A percentile compares a stretch with the other conserved stretches of the same genome.
Conservation (phyloP, 2,888 invertebrate species). For the Odontocerum albicorne region DNA sequence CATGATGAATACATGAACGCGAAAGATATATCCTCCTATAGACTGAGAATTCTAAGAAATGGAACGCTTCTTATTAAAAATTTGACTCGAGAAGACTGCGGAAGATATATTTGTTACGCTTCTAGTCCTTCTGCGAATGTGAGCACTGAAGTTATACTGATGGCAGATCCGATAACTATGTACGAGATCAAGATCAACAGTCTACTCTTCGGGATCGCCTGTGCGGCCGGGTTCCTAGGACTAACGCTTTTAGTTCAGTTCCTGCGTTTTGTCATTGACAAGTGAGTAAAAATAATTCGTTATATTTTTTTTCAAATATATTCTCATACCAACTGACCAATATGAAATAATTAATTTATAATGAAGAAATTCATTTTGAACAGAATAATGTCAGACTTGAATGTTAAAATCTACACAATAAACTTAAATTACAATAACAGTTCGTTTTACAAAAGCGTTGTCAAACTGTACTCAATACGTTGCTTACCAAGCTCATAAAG, state of each 20-base stretch:
- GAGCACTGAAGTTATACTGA: conserved; percentile 72
- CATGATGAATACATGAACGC: conserved; percentile 58
- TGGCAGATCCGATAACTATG: conserved; percentile 85
- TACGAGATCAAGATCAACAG: conserved; percentile 83
- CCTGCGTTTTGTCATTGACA: conserved; percentile 67
- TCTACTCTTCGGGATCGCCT: conserved; percentile 76
- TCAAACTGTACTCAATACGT: too few species aligned
- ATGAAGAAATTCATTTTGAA: too few species aligned
- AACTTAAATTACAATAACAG: too few species aligned
- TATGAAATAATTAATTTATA: too few species aligned
- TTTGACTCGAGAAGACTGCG: conserved; percentile 78
- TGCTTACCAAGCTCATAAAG: too few species aligned
- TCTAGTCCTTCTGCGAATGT: conserved; percentile 81
- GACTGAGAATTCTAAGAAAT: conserved; percentile 71
- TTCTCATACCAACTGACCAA: too few species aligned
- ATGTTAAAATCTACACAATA: too few species aligned
- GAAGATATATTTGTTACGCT: conserved; percentile 83
- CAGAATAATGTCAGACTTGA: too few species aligned
- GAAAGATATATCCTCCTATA: conserved; percentile 53
- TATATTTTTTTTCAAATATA: too few species aligned
- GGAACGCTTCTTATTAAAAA: conserved; percentile 76
- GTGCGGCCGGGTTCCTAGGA: conserved; percentile 77
- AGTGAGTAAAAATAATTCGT: conserved; percentile 59
- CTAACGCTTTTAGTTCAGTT: conserved; percentile 80
- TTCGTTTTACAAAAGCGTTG: too few species aligned